phyloP scores from a whole-genome alignment of 2,113 vertebrate genomes.

The Erinaceus europaeus region DNA sequence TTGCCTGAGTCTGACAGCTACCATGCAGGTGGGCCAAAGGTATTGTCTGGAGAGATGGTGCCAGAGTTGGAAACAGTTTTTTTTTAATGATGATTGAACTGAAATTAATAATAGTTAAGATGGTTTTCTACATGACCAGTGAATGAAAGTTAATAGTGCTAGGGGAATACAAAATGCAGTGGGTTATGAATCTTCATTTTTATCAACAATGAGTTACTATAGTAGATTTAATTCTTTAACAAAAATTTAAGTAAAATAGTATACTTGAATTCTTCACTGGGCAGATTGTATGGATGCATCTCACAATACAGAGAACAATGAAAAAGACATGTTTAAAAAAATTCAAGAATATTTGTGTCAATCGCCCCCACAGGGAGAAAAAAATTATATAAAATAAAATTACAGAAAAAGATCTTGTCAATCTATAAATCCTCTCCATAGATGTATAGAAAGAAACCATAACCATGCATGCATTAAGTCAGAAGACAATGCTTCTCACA shows the following conservation, averaged over 20 bases:
- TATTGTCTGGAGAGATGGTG: too few relatives aligned
- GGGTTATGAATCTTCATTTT: not conserved
- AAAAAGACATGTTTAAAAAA: not conserved
- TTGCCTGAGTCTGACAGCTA: too few relatives aligned
- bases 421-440: not conserved
- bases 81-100: not conserved
- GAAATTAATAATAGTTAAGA: not conserved
- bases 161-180: not conserved
- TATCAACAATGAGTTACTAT: not conserved
- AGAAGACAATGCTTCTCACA: not conserved
- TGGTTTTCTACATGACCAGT: not conserved
- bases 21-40: too few relatives aligned
- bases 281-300: too few relatives aligned
- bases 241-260: too few relatives aligned
- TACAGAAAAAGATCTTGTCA: not conserved
- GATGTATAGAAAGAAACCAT: not conserved
- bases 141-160: not conserved
- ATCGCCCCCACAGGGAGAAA: not conserved
- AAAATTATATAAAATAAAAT: not conserved
- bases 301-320: not conserved
- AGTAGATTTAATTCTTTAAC: not conserved
- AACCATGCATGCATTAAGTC: not conserved
- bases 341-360: not conserved
- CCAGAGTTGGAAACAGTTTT: too few relatives aligned
- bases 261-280: too few relatives aligned